phyloP scores from a whole-genome alignment of 2,888 invertebrate genomes.

The Perithous albicinctus region DNA sequence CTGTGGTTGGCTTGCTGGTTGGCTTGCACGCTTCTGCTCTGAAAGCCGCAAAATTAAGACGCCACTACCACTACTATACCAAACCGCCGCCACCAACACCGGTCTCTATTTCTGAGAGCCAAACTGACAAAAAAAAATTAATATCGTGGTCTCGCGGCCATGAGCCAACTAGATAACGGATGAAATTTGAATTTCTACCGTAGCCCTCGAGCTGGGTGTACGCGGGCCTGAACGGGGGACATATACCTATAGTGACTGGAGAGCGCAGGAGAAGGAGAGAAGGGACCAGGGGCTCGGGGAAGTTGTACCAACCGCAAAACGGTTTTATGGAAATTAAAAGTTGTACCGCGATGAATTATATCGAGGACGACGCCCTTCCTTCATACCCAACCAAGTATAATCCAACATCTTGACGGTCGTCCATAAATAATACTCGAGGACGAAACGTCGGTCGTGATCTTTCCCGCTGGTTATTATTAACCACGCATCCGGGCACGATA shows the following conservation, averaged over 20 bases:
- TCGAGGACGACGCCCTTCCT: slow-evolving; percentile 34
- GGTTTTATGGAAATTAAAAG: slow-evolving; percentile 81
- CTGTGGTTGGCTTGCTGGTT: slow-evolving; percentile 19
- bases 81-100: background rate
- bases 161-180: slow-evolving; percentile 74
- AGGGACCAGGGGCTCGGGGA: slow-evolving; percentile 49
- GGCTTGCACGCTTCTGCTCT: slow-evolving; percentile 36
- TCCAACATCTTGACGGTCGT: slow-evolving; percentile 64
- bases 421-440: slow-evolving; percentile 61
- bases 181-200: slow-evolving; percentile 76
- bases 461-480: slow-evolving; percentile 41
- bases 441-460: slow-evolving; percentile 37
- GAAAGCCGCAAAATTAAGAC: slow-evolving; percentile 71
- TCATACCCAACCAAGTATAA: slow-evolving; percentile 51
- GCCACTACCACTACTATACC: slow-evolving; percentile 32
- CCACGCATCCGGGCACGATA: background rate
- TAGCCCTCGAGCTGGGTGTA: slow-evolving; percentile 34
- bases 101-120: slow-evolving; percentile 35
- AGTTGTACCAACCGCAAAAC: slow-evolving; percentile 71
- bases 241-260: slow-evolving; percentile 20
- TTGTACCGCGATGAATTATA: slow-evolving; percentile 77
- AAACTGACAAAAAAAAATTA: slow-evolving; percentile 71
- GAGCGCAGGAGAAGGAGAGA: slow-evolving; percentile 22
- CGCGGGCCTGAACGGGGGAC: background rate
- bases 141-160: slow-evolving; percentile 65